phyloP scores from a whole-genome alignment of 2,888 invertebrate species.

The Thecophora atra region DNA sequence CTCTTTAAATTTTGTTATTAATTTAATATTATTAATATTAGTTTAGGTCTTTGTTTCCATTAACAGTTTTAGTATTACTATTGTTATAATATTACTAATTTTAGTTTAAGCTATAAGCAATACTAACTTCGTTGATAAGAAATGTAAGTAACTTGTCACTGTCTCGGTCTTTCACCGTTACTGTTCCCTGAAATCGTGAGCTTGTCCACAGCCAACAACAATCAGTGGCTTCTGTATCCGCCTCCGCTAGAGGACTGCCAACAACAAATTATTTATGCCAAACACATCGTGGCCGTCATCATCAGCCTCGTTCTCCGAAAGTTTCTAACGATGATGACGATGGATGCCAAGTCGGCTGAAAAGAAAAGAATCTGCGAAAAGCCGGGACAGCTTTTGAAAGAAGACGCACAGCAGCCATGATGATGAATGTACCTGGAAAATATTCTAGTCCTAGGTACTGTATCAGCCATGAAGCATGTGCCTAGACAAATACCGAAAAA shows the following conservation, averaged over 20 bases:
- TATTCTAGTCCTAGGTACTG: neutral
- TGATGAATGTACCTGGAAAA: slow-evolving; percentile 18
- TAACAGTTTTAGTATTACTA: no score
- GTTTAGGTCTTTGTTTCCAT: no score
- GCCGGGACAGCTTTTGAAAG: neutral
- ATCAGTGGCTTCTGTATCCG: neutral
- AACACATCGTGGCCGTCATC: slow-evolving; percentile 40
- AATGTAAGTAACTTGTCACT: no score
- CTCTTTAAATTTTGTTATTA: no score
- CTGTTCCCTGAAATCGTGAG: neutral
- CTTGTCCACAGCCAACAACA: neutral
- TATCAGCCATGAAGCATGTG: neutral
- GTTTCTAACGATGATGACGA: slow-evolving; percentile 25
- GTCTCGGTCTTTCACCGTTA: neutral
- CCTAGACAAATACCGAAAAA: neutral
- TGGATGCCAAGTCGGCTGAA: neutral
- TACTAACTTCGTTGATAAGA: no score
- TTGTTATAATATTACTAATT: no score
- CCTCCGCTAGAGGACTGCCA: neutral
- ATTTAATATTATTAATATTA: no score
- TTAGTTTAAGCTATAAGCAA: no score
- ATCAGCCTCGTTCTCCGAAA: slow-evolving; percentile 31
- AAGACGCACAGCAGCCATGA: neutral
- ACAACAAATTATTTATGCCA: slow-evolving; percentile 39
- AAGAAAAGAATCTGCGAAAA: neutral